A percentile compares a stretch with the other conserved stretches of the same genome.
These are phyloP conservation scores for Kuschelorhynchus macadamiae DNA, from an alignment of 2,888 invertebrate genomes.

Conservation along the genomic window DNA sequence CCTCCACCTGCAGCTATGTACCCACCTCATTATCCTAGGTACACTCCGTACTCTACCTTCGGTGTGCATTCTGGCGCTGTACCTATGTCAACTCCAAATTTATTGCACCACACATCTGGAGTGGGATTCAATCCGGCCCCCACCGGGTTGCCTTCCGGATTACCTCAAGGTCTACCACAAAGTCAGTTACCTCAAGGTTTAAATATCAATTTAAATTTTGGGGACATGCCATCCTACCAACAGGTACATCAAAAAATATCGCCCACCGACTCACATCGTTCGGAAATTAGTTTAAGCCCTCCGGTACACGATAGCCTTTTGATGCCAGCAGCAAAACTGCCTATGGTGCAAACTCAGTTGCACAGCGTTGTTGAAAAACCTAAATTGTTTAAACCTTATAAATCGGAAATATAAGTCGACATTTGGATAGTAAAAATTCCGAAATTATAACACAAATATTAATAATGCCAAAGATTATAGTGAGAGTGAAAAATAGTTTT, in stretches of 20 bases:
- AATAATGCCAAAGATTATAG: no score
- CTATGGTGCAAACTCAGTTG: slow-evolving; percentile 61
- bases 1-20: slow-evolving; percentile 73
- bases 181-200: slow-evolving; percentile 59
- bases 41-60: slow-evolving; percentile 69
- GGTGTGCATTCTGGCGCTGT: slow-evolving; percentile 68
- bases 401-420: no score
- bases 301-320: slow-evolving; percentile 61
- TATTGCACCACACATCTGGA: slow-evolving; percentile 59
- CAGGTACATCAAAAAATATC: slow-evolving; percentile 56
- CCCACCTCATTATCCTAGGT: slow-evolving; percentile 71
- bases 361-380: slow-evolving; percentile 65
- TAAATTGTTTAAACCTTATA: slow-evolving; percentile 79
- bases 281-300: slow-evolving; percentile 67
- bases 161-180: slow-evolving; percentile 65
- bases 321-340: slow-evolving; percentile 62
- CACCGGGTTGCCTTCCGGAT: slow-evolving; percentile 65
- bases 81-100: slow-evolving; percentile 66
- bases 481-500: no score
- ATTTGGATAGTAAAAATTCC: no score
- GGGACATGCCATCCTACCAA: slow-evolving; percentile 57
- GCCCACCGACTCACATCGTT: slow-evolving; percentile 63
- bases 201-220: slow-evolving; percentile 59
- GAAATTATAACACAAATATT: no score
- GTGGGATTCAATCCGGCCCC: slow-evolving; percentile 57